Base-by-base conservation (phyloP, 1,140 invertebrate genomes). In the Calephelis nemesis region DNA sequence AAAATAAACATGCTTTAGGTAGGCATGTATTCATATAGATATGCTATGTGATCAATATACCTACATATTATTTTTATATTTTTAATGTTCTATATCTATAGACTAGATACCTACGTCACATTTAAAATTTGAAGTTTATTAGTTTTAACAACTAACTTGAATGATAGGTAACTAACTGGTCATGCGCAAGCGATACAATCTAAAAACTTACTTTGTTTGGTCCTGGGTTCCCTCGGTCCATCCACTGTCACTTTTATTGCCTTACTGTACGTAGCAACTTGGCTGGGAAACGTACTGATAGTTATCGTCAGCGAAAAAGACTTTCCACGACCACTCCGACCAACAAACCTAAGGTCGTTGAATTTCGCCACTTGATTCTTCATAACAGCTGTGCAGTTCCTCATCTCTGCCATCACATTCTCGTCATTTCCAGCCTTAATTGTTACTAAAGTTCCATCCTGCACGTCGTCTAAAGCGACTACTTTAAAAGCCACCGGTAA, bases 221-320 rank as follows among this genome's bases (percentile, higher is more conserved):
- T 98, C 88, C 98, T 94, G 6, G 98, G 98, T 92, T 99, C 98
- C 83, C 99, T 92, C 0, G 99, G 99, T 78, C 99, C 99, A 90
- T 99, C 99, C 13, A 99, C 99, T 15, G 99, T 99, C 45, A 99
- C 98, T 95, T 99, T 99, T 89, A 99, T 99, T 40, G 98, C 98
- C 93, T 99, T 98, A 74, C 93, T 96, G 90, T 99, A 99, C 11
- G 98, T 98, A 13, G 98, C 96, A 45, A 99, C 96, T 93, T 99
- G 97, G 50, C 96, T 96, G 62, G 98, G 98, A 76, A 95, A 96
- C 10, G 97, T 97, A 74, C 95, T 96, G 74, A 99, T 95, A 15
- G 97, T 98, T 82, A 99, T 99, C 62, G 98, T 99, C 74, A 99
- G 94, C 42, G 97, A 97, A 92, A 99, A 99, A 0, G 86, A 98